Conservation (phyloP, 1,140 invertebrate species). For the Chrysopa pallens region DNA sequence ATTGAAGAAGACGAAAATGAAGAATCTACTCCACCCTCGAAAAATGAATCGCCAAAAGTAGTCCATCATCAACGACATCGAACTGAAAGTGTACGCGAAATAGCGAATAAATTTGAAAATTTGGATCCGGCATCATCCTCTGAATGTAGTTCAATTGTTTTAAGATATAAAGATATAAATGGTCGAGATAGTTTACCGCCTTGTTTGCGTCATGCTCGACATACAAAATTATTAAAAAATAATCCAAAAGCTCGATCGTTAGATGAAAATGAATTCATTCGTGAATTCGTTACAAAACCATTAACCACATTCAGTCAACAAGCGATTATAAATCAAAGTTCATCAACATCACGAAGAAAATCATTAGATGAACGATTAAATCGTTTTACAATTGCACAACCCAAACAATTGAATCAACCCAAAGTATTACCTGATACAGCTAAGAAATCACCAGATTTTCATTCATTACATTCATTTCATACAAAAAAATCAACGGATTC, state of each 20-base stretch:
- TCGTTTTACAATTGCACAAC: conserved; percentile 23
- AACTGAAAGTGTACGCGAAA: conserved; percentile 6
- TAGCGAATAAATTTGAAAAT: background rate
- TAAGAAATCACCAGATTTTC: conserved; percentile 7
- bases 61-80: background rate
- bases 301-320: conserved; percentile 21
- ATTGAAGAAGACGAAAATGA: conserved; percentile 13
- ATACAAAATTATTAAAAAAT: conserved; percentile 32
- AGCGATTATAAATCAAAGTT: conserved; percentile 13
- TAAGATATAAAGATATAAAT: conserved; percentile 1
- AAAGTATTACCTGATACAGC: conserved; percentile 35
- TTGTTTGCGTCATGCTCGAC: conserved; percentile 26
- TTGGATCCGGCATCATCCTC: conserved; percentile 2
- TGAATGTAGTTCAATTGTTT: background rate
- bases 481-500: background rate
- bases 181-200: conserved; percentile 24
- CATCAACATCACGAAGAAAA: conserved; percentile 17
- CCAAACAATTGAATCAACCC: conserved; percentile 28
- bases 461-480: background rate
- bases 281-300: conserved; percentile 32
- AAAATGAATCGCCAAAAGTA: background rate
- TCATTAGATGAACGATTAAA: conserved; percentile 28
- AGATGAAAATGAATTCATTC: conserved; percentile 47
- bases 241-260: conserved; percentile 48
- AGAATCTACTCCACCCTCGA: too few relatives aligned